Evolutionary conservation across 2,113 vertebrate genomes (phyloP).

Genomic region (Podiceps cristatus): DNA sequence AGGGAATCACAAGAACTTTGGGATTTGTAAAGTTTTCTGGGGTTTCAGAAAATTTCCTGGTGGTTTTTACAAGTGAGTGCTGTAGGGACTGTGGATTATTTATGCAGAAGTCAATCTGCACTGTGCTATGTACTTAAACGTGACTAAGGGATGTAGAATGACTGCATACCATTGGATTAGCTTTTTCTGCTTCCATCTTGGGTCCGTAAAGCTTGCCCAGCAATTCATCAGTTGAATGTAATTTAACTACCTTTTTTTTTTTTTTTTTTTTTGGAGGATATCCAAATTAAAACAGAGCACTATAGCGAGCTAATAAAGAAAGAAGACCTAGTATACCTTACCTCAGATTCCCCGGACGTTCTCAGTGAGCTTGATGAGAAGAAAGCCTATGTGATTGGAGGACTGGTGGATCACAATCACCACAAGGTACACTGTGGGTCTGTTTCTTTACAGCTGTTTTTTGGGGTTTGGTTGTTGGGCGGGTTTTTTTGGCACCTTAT

Average conservation of each 20-base stretch:
- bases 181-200: not conserved
- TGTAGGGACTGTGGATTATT: not conserved
- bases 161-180: not conserved
- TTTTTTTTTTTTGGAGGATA: constrained; percentile 83
- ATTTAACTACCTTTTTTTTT: not conserved
- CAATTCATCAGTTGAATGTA: not conserved
- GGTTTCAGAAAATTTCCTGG: not conserved
- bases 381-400: constrained; percentile 95
- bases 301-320: constrained; percentile 87
- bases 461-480: too few species aligned
- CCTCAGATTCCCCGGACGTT: constrained; percentile 93
- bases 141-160: not conserved
- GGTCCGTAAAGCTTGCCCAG: not conserved
- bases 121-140: accelerated
- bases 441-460: not conserved
- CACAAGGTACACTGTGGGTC: constrained; percentile 86
- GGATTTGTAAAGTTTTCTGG: not conserved
- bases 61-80: not conserved
- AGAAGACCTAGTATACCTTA: constrained; percentile 93
- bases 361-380: constrained; percentile 88
- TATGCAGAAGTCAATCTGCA: not conserved
- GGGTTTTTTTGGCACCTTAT: not conserved
- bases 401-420: constrained; percentile 97
- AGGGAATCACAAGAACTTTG: not conserved
- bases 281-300: constrained; percentile 87